Conservation (phyloP, 2,113 vertebrate species). For the Etheostoma spectabile region DNA sequence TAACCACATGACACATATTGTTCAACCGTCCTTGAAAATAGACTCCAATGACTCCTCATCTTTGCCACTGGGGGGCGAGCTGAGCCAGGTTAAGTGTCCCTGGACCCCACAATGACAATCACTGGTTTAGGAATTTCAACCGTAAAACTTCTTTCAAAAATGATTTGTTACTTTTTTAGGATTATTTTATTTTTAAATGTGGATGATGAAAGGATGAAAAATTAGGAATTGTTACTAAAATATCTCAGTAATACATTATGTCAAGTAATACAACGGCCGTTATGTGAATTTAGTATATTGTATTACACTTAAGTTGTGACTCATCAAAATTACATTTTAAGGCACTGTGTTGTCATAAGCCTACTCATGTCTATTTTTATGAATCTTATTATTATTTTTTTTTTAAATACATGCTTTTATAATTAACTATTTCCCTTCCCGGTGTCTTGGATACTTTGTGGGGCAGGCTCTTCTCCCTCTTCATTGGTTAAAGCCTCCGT, state of each 20-base stretch:
- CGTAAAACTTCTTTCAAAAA: background rate
- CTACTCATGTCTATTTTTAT: slow-evolving; percentile 2
- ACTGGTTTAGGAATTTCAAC: background rate
- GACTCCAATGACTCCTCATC: background rate
- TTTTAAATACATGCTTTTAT: background rate
- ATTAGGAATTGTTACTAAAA: background rate
- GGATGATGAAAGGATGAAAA: background rate
- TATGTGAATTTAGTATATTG: background rate
- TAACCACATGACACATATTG: background rate
- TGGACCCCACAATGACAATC: too few species aligned
- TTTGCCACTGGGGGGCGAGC: slow-evolving; percentile 52
- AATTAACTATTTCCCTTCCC: background rate
- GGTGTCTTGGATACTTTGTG: slow-evolving; percentile 37
- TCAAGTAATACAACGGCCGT: background rate
- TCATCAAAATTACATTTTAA: background rate
- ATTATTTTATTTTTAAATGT: background rate
- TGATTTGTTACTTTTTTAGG: background rate
- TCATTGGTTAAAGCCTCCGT: slow-evolving; percentile 58
- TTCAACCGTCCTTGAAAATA: background rate
- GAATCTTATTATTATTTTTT: background rate
- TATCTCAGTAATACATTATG: too few species aligned
- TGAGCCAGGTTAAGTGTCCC: background rate
- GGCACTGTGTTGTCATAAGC: background rate
- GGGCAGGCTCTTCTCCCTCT: slow-evolving; percentile 11
- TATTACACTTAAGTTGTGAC: too few species aligned